Base-by-base conservation (phyloP, 1,140 invertebrate species). In the Lordiphosa collinella region DNA sequence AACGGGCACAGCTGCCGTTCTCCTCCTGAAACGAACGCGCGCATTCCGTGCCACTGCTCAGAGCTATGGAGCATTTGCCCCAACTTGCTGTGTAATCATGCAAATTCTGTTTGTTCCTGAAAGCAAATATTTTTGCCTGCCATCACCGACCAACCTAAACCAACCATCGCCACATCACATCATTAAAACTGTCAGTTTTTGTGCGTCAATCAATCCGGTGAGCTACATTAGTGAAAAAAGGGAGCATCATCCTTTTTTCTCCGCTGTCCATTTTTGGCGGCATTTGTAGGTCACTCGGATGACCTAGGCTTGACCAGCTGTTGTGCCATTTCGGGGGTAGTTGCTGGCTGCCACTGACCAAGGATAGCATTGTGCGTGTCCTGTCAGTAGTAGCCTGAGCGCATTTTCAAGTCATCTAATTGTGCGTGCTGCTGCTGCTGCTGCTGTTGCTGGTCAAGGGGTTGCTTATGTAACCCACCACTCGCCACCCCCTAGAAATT, bases 1-100 rank as follows among this genome's bases (percentile, higher is more conserved):
- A 63, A 49, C 56, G 54, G 53, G 58, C 72, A 84, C 80, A 85
- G 80, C 80, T 86, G 80, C 61, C 75, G 54, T 56, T 65, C 54
- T 43, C 46, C 44, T 52, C 44, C 35, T 48, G 41, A 34, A 29
- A 9, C 44, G 8, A 25, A 37, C 47, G 53, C 54, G 62, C 62
- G 61, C 31, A 54, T 62, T 56, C 61, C 29, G 22, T 13, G 22
- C 11, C 9, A 44, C 22, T 44, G 41, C 13, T 32, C 12, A 16
- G 32, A 34, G 10, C 10, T 13, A 32, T 54, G 36, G 32, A 44
- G 40, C 51, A 22, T 43, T 44, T 40, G 10, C 37, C 14, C 11
- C 41, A 41, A 41, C 10, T 2, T 12, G 41, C 41, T 44, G 22
- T 10, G 41, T 44, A 54, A 59, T 65, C 67, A 66, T 66, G 67